These are phyloP conservation scores for Temnothorax longispinosus DNA, from an alignment of 1,140 invertebrate species.

Conservation along the genomic window DNA sequence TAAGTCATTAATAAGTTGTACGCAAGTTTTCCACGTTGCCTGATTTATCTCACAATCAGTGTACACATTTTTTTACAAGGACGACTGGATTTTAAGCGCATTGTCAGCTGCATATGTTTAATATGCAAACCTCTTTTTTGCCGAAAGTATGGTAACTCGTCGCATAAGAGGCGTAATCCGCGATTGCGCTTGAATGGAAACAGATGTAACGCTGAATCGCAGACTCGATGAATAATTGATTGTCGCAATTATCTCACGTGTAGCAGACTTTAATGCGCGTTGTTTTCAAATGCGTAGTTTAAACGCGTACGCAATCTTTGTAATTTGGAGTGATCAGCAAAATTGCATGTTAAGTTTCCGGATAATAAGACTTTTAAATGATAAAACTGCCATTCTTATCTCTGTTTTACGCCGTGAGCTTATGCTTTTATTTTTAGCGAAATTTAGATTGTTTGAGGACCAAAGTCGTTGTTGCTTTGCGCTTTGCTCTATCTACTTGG, in stretches of 20 bases:
- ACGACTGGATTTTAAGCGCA: background rate
- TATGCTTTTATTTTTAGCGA: background rate
- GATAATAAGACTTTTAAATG: background rate
- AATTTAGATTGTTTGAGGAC: background rate
- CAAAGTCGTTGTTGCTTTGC: background rate
- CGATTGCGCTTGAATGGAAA: constrained; percentile 17
- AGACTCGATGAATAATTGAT: constrained; percentile 10
- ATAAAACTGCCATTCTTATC: background rate
- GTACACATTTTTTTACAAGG: background rate
- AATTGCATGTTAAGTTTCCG: background rate
- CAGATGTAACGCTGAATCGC: background rate
- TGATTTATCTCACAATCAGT: background rate
- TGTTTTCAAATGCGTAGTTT: background rate
- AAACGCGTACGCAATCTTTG: background rate
- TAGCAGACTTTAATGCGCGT: background rate
- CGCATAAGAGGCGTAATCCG: background rate
- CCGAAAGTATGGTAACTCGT: background rate
- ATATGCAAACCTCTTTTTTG: constrained; percentile 3
- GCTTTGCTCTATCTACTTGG: background rate
- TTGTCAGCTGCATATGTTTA: background rate
- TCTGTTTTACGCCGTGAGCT: background rate
- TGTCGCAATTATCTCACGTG: background rate
- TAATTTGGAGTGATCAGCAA: background rate
- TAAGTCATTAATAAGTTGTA: background rate
- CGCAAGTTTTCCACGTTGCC: background rate